Base-by-base conservation (phyloP, 2,888 invertebrate genomes). In the Drosophila ochracea region DNA sequence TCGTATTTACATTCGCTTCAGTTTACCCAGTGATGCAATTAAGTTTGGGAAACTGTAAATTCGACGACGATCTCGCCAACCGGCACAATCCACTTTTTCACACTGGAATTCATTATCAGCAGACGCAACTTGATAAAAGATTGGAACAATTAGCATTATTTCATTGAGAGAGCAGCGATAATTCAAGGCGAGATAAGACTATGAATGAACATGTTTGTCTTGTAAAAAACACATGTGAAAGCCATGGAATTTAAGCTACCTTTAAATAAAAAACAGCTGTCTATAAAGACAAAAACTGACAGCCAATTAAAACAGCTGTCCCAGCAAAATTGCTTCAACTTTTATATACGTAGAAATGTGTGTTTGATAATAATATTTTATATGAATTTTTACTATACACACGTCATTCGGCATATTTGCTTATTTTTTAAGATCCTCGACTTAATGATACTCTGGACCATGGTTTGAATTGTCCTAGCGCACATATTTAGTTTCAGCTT, bases 71-170 rank as follows among this genome's bases (percentile, higher is more conserved):
- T 69, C 68, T 64, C 66, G 16, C 60, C 3, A 58, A 59, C 57
- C 66, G 50, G 57, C 43, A 59, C 65, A 33, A 73, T 57, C 39
- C 35, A 54, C 28, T 33, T 30, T 19, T 33, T 19, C 47, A 43
- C 21, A 53, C 52, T 57, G 55, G 30, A 49, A 60, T 63, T 61
- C 25, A 54, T 70, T 72, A 71, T 71, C 57, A 59, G 31, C 50
- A 47, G 9, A 3, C 7, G 2, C 3, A 21, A 4, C 2, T 39
- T 52, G 41, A 33, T 58, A 16, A 35, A 43, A 41, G 35, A 43
- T 43, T 53, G 4, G 16, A 25, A 9, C n/a, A 21, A 28, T 49
- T 31, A 19, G 13, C 28, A 31, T 25, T 47, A 47, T 33, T 39
- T 16, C 11, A 11, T 28, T 19, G 4, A 28, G 39, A 10, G 31